Conservation (phyloP, 2,888 invertebrate species). For the Metopia argyrocephala region DNA sequence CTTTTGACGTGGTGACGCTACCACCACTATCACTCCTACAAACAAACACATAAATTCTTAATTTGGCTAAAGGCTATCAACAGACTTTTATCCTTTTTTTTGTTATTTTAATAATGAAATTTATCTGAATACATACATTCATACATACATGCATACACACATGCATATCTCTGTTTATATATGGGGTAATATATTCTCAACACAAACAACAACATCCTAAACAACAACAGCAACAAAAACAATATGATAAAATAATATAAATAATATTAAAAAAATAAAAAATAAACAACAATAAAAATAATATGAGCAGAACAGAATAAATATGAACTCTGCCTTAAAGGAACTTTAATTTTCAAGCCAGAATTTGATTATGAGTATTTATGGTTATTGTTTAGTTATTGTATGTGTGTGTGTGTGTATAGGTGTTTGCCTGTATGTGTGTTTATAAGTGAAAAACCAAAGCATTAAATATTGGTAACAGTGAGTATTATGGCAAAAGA, state of each 20-base stretch:
- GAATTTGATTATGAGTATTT: constrained; percentile 41
- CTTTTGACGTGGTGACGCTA: no score
- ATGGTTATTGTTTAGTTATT: constrained; percentile 27
- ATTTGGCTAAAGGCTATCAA: no score
- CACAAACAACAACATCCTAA: no score
- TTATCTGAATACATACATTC: constrained; percentile 5
- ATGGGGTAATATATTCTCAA: no score
- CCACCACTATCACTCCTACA: no score
- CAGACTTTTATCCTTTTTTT: no score
- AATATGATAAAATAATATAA: background rate
- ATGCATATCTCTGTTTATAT: constrained; percentile 8
- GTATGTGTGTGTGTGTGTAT: background rate
- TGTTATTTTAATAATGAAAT: no score
- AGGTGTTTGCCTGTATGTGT: constrained; percentile 6
- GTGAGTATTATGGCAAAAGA: no score
- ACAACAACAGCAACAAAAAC: no score
- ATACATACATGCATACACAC: constrained; percentile 1
- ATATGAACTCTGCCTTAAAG: constrained; percentile 34
- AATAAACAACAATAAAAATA: background rate
- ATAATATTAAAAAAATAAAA: background rate
- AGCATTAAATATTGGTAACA: no score
- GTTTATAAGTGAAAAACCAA: no score
- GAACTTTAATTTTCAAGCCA: constrained; percentile 28
- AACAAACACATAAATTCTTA: no score
- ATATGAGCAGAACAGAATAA: constrained; percentile 35